Conservation (phyloP, 2,888 invertebrate species). For the Cenopis cana region DNA sequence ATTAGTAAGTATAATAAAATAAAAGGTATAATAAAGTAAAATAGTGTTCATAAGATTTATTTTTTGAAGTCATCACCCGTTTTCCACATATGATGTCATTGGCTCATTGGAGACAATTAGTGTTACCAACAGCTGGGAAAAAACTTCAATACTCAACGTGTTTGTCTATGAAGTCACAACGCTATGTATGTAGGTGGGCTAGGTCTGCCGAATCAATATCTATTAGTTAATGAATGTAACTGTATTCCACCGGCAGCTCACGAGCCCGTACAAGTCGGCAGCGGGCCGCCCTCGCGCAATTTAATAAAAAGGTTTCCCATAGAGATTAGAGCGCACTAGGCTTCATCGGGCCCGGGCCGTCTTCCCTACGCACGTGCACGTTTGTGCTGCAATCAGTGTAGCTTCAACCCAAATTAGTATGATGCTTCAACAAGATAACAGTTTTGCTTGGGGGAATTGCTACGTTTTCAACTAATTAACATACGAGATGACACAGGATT, state of each 20-base stretch:
- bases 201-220: conserved; percentile 41
- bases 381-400: conserved; percentile 38
- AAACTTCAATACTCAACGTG: not conserved
- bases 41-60: too few relatives aligned
- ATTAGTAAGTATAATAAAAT: too few relatives aligned
- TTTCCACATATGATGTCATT: not conserved
- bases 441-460: not conserved
- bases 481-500: too few relatives aligned
- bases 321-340: conserved; percentile 55
- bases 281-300: conserved; percentile 65
- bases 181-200: not conserved
- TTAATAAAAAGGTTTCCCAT: conserved; percentile 84
- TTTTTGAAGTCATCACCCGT: too few relatives aligned
- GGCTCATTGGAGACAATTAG: not conserved
- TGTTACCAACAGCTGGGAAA: not conserved
- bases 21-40: too few relatives aligned
- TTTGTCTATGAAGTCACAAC: not conserved
- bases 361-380: conserved; percentile 34
- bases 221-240: conserved; percentile 72
- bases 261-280: conserved; percentile 78
- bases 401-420: conserved; percentile 29
- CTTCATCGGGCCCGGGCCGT: conserved; percentile 20
- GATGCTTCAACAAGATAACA: conserved; percentile 11
- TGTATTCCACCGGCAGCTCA: conserved; percentile 61
- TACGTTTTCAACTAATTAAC: not conserved